phyloP scores from a whole-genome alignment of 2,797 vertebrate genomes.

The Rhabdomys pumilio region DNA sequence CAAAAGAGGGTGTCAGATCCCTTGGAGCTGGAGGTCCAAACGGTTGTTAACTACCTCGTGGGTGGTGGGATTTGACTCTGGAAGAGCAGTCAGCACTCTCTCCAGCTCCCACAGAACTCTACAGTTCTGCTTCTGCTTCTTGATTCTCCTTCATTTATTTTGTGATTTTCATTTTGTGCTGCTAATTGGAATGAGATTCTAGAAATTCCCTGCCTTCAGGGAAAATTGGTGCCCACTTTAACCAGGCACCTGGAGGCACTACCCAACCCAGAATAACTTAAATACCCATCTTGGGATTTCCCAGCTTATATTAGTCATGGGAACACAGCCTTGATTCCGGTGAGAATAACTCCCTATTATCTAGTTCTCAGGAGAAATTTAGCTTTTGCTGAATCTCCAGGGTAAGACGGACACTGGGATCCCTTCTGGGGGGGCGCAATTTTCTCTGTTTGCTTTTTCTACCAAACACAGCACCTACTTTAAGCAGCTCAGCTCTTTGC shows the following conservation, averaged over 20 bases:
- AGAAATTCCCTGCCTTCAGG: conserved; percentile 26
- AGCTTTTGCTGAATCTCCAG: conserved; percentile 13
- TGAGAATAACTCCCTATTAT: conserved; percentile 32
- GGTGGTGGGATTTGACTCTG: neutral
- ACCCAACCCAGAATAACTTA: conserved; percentile 13
- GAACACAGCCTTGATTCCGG: conserved; percentile 53
- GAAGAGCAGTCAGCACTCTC: neutral
- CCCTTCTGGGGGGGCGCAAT: neutral
- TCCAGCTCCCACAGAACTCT: neutral
- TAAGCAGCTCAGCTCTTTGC: neutral
- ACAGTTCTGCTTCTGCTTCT: conserved; percentile 37
- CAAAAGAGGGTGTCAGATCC: neutral
- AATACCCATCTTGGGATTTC: conserved; percentile 59
- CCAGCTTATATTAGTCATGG: conserved; percentile 29
- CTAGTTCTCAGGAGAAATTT: conserved; percentile 65
- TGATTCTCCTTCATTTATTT: conserved; percentile 35
- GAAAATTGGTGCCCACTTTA: conserved; percentile 3
- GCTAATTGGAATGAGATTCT: conserved; percentile 38
- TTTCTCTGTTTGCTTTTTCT: neutral
- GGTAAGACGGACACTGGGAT: neutral
- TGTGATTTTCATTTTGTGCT: conserved; percentile 33
- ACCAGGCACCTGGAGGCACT: neutral
- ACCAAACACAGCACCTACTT: neutral
- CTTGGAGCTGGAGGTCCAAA: neutral
- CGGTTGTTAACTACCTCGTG: neutral